Conservation (phyloP, 1,140 invertebrate genomes). For the Amyelois transitella region DNA sequence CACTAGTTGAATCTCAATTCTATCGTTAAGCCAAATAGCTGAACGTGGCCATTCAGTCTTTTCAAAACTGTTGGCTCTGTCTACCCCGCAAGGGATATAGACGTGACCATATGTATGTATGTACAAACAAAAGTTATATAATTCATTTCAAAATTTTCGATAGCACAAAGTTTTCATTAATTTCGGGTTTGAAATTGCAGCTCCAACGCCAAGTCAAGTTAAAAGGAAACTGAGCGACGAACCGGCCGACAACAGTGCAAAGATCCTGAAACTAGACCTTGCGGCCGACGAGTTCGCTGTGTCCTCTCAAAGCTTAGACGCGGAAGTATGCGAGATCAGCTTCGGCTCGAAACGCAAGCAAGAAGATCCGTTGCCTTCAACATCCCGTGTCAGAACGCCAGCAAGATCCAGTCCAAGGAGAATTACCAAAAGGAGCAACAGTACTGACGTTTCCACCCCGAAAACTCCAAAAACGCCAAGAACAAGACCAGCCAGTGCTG, state of each 20-base stretch:
- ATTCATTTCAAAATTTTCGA: too few relatives aligned
- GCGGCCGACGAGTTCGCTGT: constrained; percentile 26
- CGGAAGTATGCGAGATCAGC: constrained; percentile 59
- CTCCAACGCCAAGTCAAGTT: constrained; percentile 2
- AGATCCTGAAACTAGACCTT: constrained; percentile 49
- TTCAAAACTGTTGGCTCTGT: too few relatives aligned
- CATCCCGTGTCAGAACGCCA: constrained; percentile 42
- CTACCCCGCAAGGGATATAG: too few relatives aligned
- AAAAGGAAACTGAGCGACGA: constrained; percentile 57
- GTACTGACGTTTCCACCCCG: constrained; percentile 34
- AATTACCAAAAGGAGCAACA: constrained; percentile 50
- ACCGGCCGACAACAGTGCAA: constrained; percentile 29
- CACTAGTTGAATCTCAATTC: too few relatives aligned
- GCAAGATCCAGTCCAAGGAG: constrained; percentile 47
- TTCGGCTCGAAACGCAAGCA: constrained; percentile 29
- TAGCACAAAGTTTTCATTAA: too few relatives aligned
- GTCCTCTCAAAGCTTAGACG: constrained; percentile 46
- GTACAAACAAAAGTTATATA: too few relatives aligned
- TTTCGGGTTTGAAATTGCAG: neutral
- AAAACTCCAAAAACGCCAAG: constrained; percentile 53
- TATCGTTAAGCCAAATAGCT: too few relatives aligned
- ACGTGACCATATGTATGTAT: too few relatives aligned
- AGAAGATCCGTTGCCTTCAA: constrained; percentile 38
- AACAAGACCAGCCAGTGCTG: constrained; percentile 50
- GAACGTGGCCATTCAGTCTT: too few relatives aligned